phyloP scores from a whole-genome alignment of 2,797 vertebrate species.

The Intellagama lesueurii region DNA sequence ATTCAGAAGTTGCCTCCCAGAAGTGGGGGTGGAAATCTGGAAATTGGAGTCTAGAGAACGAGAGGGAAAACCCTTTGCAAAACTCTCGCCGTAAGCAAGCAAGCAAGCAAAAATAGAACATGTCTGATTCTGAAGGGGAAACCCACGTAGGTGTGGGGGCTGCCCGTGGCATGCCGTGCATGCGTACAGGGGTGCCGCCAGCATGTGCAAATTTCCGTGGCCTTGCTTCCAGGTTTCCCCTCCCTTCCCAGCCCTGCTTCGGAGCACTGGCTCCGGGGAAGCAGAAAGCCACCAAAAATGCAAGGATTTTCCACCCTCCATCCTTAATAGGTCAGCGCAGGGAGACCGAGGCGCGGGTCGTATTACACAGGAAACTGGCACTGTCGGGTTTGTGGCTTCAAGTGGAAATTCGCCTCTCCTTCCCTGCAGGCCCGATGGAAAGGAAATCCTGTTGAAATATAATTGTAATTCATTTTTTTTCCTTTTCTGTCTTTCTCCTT shows the following conservation, averaged over 20 bases:
- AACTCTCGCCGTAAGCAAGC: neutral
- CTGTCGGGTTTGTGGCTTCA: slow-evolving; percentile 63
- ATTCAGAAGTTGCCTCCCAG: too few relatives aligned
- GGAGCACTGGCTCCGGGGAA: neutral
- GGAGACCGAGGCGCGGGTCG: slow-evolving; percentile 14
- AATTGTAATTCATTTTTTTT: slow-evolving; percentile 60
- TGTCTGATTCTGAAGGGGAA: too few relatives aligned
- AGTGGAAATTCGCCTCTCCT: slow-evolving; percentile 39
- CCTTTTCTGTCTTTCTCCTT: neutral
- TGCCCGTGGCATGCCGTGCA: neutral
- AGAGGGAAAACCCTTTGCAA: neutral
- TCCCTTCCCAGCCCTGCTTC: neutral
- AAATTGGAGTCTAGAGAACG: too few relatives aligned
- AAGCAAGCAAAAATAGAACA: neutral
- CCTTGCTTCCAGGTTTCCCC: neutral
- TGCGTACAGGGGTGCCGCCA: too few relatives aligned
- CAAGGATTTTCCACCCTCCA: slow-evolving; percentile 30
- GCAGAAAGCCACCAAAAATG: slow-evolving; percentile 38
- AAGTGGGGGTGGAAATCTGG: too few relatives aligned
- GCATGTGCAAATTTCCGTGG: neutral
- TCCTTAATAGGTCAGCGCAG: slow-evolving; percentile 41
- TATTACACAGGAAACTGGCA: slow-evolving; percentile 53
- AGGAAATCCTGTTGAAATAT: slow-evolving; percentile 20
- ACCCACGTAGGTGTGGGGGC: too few relatives aligned
- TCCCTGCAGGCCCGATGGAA: slow-evolving; percentile 31